A percentile compares a stretch with the other conserved stretches of the same genome.
Evolutionary conservation across 2,888 invertebrate genomes (phyloP).

Genomic region (Drosophila sordidapex): DNA sequence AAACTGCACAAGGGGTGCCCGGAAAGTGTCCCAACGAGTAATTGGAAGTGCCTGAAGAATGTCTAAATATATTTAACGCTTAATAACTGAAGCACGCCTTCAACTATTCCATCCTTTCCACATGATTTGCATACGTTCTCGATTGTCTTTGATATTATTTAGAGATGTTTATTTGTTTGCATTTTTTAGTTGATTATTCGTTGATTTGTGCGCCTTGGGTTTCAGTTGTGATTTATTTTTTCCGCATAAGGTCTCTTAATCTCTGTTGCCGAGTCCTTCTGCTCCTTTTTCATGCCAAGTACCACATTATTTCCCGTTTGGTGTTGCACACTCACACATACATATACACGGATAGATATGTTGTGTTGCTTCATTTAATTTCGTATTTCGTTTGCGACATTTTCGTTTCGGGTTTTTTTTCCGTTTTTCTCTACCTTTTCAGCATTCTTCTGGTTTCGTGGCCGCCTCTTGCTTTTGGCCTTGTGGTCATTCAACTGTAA

Average conservation of each 20-base stretch:
- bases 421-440: constrained; percentile 46
- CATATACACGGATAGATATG: constrained; percentile 15
- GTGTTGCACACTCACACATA: constrained; percentile 20
- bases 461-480: constrained; percentile 50
- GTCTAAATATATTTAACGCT: not conserved
- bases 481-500: constrained; percentile 75
- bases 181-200: constrained; percentile 17
- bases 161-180: not conserved
- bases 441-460: constrained; percentile 47
- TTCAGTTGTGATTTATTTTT: constrained; percentile 45
- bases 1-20: constrained; percentile 26
- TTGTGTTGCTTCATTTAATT: constrained; percentile 64
- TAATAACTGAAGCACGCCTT: not conserved
- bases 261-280: constrained; percentile 43
- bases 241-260: constrained; percentile 48
- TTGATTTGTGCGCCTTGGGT: constrained; percentile 15
- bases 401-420: constrained; percentile 39
- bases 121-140: not conserved
- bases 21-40: not conserved
- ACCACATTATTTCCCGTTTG: constrained; percentile 58
- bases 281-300: constrained; percentile 38
- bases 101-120: not conserved
- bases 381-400: constrained; percentile 53
- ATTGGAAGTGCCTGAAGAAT: constrained; percentile 4
- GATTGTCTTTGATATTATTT: constrained; percentile 12